Conservation (phyloP, 2,113 vertebrate species). For the Ochotona princeps region DNA sequence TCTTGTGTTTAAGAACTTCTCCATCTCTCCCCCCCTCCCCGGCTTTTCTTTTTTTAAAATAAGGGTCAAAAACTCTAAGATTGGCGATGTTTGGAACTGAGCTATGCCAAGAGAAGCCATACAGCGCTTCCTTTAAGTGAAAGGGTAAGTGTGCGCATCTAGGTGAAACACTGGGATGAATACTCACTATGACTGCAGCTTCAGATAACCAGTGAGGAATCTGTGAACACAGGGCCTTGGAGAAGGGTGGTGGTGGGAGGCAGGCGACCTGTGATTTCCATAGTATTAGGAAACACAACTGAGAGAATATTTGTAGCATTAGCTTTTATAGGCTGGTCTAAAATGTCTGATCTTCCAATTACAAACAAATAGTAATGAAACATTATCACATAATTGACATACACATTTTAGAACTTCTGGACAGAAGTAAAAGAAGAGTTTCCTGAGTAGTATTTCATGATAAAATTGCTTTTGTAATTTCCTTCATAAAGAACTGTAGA, state of each 20-base stretch:
- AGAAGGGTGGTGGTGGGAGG: too few species aligned
- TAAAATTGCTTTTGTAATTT: constrained; percentile 37
- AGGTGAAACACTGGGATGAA: background rate
- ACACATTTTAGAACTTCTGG: constrained; percentile 10
- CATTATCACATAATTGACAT: background rate
- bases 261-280: background rate
- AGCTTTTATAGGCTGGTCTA: background rate
- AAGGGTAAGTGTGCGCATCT: background rate
- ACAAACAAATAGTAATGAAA: background rate
- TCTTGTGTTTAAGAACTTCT: background rate
- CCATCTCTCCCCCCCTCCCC: too few species aligned
- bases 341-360: constrained; percentile 47
- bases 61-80: background rate
- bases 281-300: background rate
- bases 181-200: background rate
- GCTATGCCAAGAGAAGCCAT: background rate
- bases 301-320: background rate
- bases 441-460: background rate
- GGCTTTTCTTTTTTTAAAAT: background rate
- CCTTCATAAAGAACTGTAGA: background rate
- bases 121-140: background rate
- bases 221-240: too few species aligned
- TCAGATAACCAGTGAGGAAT: background rate
- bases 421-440: background rate
- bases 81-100: background rate